Evolutionary conservation across 2,888 invertebrate species (phyloP), one percentile per base, ranked within the genome.

Genomic region (Tinea trinotella): DNA sequence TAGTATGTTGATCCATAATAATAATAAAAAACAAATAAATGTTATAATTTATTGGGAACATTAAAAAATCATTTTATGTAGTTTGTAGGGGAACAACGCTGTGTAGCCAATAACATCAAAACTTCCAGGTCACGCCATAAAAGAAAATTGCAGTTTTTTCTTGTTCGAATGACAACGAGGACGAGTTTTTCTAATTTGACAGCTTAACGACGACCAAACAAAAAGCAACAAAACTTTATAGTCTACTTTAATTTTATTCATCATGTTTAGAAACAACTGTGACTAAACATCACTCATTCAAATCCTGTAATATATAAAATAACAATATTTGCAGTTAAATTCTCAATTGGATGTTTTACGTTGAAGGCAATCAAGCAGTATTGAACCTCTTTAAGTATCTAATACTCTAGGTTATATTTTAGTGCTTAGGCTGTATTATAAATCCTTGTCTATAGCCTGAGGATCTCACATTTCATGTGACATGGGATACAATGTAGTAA

Each of bases 401-500:
- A 5, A 22, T 3, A 22, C 22, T 22, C 22, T 22, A 22, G 30
- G 7, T 30, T 2, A 10, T 4, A 30, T 30, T 30, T 2, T 40
- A 40, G 40, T 57, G 58, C 59, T 70, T 73, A 71, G 74, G 76
- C 71, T 74, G 73, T 70, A 76, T 79, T 73, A 76, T 78, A 69
- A 77, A 76, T 76, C 73, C 76, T 71, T 68, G 72, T 72, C 74
- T 74, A 71, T 73, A 63, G 69, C 76, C 71, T 63, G 64, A 67
- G 73, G 78, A 74, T 68, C 74, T 76, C 70, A 68, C 76, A 71
- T 76, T 75, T 74, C 76, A 71, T 74, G 74, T 82, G 82, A 82
- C 81, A 73, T 68, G 73, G 79, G 78, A 71, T 75, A 81, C 80
- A 81, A 78, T 80, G 79, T 76, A 76, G 69, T 74, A 76, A 74